A percentile compares a stretch with the other conserved stretches of the same genome.
These are phyloP conservation scores for Scolanthus callimorphus DNA, from an alignment of 92 coral and sea anemone species.

Conservation along the genomic window DNA sequence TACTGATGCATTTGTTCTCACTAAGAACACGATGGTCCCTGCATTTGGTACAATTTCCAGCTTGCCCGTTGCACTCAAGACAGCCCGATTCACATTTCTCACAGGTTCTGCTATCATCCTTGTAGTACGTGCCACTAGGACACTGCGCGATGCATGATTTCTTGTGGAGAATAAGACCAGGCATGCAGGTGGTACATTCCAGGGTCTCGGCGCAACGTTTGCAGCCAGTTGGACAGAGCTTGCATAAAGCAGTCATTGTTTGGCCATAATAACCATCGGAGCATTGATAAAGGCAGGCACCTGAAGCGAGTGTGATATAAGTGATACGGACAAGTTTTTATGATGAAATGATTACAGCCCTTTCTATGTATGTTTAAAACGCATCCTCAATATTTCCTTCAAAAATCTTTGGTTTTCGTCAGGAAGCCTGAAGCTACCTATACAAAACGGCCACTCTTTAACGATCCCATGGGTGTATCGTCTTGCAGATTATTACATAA, in stretches of 20 bases:
- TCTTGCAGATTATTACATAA: no score
- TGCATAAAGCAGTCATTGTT: conserved; percentile 59
- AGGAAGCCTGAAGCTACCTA: no score
- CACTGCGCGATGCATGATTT: conserved; percentile 63
- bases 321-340: no score
- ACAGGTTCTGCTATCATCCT: conserved; percentile 48
- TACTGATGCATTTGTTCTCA: conserved; percentile 47
- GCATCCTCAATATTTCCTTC: no score
- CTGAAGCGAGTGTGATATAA: no score
- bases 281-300: conserved; percentile 67
- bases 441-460: no score
- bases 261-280: conserved; percentile 73
- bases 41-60: conserved; percentile 64
- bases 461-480: no score
- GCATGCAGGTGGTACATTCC: conserved; percentile 55
- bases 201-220: conserved; percentile 41
- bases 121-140: conserved; percentile 57
- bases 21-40: conserved; percentile 41
- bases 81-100: conserved; percentile 73
- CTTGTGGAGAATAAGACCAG: conserved; percentile 56
- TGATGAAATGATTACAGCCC: no score
- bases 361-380: no score
- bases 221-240: conserved; percentile 79
- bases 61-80: conserved; percentile 52
- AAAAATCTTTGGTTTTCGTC: no score